Percentiles rank a stretch among this genome's conserved stretches.
These are phyloP conservation scores for Solea senegalensis DNA, from an alignment of 2,113 vertebrate species.

Conservation along the genomic window DNA sequence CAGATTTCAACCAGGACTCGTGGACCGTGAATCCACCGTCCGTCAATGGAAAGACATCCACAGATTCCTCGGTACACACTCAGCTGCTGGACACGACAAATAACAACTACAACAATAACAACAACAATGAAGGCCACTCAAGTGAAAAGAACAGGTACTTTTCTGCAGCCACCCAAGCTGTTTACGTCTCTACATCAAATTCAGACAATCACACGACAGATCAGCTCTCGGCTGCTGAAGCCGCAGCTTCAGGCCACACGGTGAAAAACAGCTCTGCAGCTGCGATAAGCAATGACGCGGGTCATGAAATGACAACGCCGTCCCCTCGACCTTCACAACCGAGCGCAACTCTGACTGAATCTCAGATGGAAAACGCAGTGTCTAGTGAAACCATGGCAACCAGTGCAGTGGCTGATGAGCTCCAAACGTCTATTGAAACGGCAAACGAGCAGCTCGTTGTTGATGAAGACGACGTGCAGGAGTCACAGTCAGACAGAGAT, in stretches of 20 bases:
- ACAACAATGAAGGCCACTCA: slow-evolving; percentile 38
- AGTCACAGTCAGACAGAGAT: not conserved
- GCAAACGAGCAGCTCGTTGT: not conserved
- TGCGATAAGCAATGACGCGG: not conserved
- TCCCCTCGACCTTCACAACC: not conserved
- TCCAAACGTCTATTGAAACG: not conserved
- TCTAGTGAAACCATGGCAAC: not conserved
- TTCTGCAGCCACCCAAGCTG: not conserved
- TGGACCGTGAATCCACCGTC: slow-evolving; percentile 18
- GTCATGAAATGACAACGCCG: not conserved
- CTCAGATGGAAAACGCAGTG: not conserved
- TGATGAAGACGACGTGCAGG: slow-evolving; percentile 27
- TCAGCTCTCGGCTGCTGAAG: slow-evolving; percentile 1
- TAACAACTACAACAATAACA: slow-evolving; percentile 64
- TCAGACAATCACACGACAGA: not conserved
- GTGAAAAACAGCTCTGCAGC: not conserved
- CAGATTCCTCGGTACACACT: slow-evolving; percentile 1
- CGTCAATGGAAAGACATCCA: not conserved
- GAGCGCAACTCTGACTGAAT: not conserved
- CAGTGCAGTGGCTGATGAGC: not conserved
- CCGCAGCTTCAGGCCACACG: not conserved
- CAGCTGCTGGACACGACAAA: slow-evolving; percentile 11
- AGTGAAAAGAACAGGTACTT: not conserved
- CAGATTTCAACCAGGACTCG: slow-evolving; percentile 65
- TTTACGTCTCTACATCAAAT: not conserved